Conservation (phyloP, 1,140 invertebrate species). For the Drosophila nasuta region DNA sequence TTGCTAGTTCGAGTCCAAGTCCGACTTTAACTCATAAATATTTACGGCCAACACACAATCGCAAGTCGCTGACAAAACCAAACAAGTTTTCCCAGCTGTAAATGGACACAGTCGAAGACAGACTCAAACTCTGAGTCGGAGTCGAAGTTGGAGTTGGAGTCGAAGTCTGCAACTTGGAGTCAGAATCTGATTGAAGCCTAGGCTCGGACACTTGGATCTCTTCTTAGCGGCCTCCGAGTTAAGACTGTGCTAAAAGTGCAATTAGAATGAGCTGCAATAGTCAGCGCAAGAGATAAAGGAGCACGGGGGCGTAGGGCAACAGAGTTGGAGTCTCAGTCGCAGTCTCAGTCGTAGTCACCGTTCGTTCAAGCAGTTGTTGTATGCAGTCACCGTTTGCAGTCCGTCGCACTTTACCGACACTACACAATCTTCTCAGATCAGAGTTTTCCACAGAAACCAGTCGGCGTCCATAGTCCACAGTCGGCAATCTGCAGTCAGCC, state of each 20-base stretch:
- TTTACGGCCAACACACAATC: slow-evolving; percentile 61
- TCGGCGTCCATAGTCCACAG: slow-evolving; percentile 23
- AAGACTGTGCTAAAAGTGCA: slow-evolving; percentile 54
- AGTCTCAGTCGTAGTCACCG: no score
- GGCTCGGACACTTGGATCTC: slow-evolving; percentile 10
- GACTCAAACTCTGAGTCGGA: background rate
- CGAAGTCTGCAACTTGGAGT: background rate
- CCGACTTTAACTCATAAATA: slow-evolving; percentile 64
- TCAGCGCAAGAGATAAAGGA: slow-evolving; percentile 10
- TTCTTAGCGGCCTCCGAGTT: slow-evolving; percentile 26
- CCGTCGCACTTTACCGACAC: slow-evolving; percentile 56
- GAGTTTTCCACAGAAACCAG: slow-evolving; percentile 59
- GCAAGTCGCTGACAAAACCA: slow-evolving; percentile 58
- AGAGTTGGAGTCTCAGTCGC: background rate
- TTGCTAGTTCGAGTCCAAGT: slow-evolving; percentile 35
- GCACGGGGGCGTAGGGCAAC: slow-evolving; percentile 60
- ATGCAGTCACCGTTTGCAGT: slow-evolving; percentile 3
- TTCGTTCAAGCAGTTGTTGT: slow-evolving; percentile 6
- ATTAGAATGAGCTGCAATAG: slow-evolving; percentile 64
- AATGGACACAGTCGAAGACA: slow-evolving; percentile 38
- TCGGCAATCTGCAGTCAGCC: slow-evolving; percentile 21
- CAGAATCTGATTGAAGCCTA: background rate
- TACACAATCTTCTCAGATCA: slow-evolving; percentile 54
- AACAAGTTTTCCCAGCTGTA: slow-evolving; percentile 65
- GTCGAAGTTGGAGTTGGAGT: background rate